Base-by-base conservation (phyloP, 2,113 vertebrate species). In the Corythornis vintsioides region DNA sequence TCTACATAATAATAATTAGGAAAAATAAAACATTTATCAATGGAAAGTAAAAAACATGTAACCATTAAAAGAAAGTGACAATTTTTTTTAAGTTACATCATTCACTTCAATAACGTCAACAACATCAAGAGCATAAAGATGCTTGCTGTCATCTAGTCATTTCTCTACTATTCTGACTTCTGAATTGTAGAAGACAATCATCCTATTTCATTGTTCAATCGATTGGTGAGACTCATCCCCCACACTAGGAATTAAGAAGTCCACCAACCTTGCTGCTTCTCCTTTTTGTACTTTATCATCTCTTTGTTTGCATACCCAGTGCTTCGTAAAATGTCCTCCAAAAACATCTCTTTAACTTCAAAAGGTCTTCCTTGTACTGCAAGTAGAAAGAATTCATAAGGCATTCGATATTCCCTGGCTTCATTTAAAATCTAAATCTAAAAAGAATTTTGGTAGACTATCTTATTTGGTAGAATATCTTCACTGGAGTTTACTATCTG, bases 311-410 rank as follows among this genome's bases (percentile, higher is more conserved):
- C 97, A 91, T 99, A 99, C 9, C 97, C 98, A 24, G 98, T 99
- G 65, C 97, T 98, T 93, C 96, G 97, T 94, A 99, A 97, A 91
- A 99, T 97, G 83, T 99, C 99, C 96, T 99, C 99, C 89, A 99
- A 88, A 97, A 99, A 99, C 93, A 99, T 93, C 89, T 99, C 98
- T 88, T 98, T 98, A 77, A 99, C 99, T 89, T 99, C 99, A 98
- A 98, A 99, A 47, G 97, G 98, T 95, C 98, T 98, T 95, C 99
- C 99, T 96, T 98, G 98, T 94, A 99, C 98, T 98, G 94, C 84
- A 98, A 97, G 89, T 1, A 80, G n/a, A 95, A 94, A 79, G 33
- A 77, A 78, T 38, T 76, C 2, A 78, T 12, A 13, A 25, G 47
- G 60, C 24, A 72, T 63, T 64, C 78, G 40, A 38, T 38, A 80